Conservation (phyloP, 2,888 invertebrate species). For the Tortricodes alternella region DNA sequence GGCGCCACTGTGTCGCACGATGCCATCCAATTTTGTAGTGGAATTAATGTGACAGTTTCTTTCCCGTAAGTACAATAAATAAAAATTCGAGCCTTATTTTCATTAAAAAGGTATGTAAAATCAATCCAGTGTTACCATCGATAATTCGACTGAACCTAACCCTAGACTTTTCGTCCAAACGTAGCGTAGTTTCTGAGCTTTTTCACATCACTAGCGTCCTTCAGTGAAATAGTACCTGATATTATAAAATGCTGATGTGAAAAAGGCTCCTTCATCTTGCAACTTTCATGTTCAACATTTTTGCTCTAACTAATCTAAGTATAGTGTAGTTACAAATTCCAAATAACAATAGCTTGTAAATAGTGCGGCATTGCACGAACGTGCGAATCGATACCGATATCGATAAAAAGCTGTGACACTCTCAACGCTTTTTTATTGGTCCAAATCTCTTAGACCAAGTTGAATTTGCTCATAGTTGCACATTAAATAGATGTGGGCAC, state of each 20-base stretch:
- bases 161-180: conserved; percentile 68
- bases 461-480: conserved; percentile 76
- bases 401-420: conserved; percentile 45
- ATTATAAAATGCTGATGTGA: conserved; percentile 48
- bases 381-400: conserved; percentile 37
- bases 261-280: conserved; percentile 55
- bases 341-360: conserved; percentile 35
- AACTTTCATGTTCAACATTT: conserved; percentile 50
- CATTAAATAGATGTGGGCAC: conserved; percentile 67
- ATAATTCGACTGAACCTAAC: conserved; percentile 21
- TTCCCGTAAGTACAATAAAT: background rate
- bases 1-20: too few relatives aligned
- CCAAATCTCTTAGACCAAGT: conserved; percentile 60
- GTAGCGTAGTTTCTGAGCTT: conserved; percentile 70
- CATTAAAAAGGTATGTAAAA: background rate
- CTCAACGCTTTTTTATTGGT: conserved; percentile 51
- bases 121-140: conserved; percentile 26
- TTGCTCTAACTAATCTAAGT: conserved; percentile 47
- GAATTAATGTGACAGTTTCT: background rate
- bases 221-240: conserved; percentile 35
- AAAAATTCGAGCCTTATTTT: too few relatives aligned
- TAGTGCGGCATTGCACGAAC: conserved; percentile 46
- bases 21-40: background rate
- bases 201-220: conserved; percentile 39
- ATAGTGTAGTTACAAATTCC: conserved; percentile 30